A percentile compares a stretch with the other conserved stretches of the same genome.
phyloP scores from a whole-genome alignment of 2,888 invertebrate species.

The Torymus auratus region DNA sequence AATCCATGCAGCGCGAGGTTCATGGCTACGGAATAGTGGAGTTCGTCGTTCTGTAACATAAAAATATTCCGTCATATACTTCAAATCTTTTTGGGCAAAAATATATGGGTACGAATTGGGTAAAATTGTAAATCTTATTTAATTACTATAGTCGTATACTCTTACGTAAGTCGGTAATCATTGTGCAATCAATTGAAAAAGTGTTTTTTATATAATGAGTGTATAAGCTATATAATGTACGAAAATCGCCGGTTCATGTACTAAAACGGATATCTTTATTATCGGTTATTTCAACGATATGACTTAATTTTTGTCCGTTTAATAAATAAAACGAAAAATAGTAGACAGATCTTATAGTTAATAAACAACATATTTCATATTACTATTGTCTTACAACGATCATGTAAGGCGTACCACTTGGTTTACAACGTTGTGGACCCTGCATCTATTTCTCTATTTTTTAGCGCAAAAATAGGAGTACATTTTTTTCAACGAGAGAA shows the following conservation, averaged over 20 bases:
- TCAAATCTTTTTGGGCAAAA: conserved; percentile 2
- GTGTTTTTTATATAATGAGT: conserved; percentile 30
- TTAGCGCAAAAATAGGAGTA: no score
- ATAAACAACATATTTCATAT: no score
- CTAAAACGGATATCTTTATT: conserved; percentile 7
- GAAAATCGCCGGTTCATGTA: conserved; percentile 1
- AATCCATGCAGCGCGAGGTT: conserved; percentile 77
- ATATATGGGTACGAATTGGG: not conserved
- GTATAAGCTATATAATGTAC: not conserved
- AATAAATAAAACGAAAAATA: no score
- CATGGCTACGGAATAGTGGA: conserved; percentile 73
- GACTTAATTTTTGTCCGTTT: not conserved
- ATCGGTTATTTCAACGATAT: not conserved
- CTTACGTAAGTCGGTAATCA: conserved; percentile 18
- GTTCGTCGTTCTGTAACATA: conserved; percentile 68
- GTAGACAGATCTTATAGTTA: no score
- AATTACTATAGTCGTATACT: conserved; percentile 35
- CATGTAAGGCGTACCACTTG: no score
- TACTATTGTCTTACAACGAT: no score
- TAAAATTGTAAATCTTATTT: conserved; percentile 16
- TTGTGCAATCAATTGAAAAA: conserved; percentile 26
- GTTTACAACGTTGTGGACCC: no score
- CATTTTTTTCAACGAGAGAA: no score
- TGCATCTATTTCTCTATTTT: no score
- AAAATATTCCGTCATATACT: conserved; percentile 29